Percentiles rank a stretch among this genome's conserved stretches.
phyloP scores from a whole-genome alignment of 2,113 vertebrate species.

The Poeciliopsis prolifica region DNA sequence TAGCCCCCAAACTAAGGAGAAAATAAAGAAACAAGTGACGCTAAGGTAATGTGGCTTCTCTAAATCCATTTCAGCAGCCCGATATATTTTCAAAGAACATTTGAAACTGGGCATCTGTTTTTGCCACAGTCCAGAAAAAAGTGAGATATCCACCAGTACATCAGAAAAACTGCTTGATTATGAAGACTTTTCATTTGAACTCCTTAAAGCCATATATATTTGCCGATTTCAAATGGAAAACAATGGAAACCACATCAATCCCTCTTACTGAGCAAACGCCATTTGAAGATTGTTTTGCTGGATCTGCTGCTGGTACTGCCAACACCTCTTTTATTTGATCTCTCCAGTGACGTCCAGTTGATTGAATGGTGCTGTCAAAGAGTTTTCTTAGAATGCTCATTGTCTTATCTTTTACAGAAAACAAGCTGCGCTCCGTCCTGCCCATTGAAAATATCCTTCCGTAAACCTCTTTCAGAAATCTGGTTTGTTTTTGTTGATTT shows the following conservation, averaged over 20 bases:
- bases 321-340: neutral
- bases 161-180: neutral
- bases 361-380: neutral
- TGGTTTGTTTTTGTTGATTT: neutral
- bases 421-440: neutral
- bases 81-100: neutral
- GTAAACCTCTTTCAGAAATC: neutral
- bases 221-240: too few species aligned
- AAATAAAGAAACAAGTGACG: neutral
- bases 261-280: too few species aligned
- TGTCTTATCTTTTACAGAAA: neutral
- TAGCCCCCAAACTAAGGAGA: too few species aligned
- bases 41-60: neutral
- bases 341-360: neutral
- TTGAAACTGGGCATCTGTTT: neutral
- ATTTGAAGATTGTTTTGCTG: too few species aligned
- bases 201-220: too few species aligned
- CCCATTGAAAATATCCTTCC: neutral
- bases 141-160: neutral
- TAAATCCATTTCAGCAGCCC: neutral
- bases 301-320: neutral
- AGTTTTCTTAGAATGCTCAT: neutral
- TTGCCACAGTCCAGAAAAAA: neutral
- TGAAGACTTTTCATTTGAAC: neutral
- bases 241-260: too few species aligned